Evolutionary conservation across 2,113 vertebrate genomes (phyloP).

Genomic region (Leucoraja erinaceus): DNA sequence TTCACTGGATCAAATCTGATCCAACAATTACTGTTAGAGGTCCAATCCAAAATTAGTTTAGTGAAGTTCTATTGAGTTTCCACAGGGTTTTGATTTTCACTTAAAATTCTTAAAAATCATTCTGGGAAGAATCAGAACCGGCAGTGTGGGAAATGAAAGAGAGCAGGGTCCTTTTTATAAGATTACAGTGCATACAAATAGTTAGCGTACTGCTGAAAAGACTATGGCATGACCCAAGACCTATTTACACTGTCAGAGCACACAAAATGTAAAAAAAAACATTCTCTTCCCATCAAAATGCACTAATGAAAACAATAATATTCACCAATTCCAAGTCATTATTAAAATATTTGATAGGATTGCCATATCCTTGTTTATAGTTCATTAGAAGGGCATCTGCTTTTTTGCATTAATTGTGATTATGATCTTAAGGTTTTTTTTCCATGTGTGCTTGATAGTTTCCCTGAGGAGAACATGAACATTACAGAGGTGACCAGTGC

Average conservation of each 20-base stretch:
- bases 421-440: conserved; percentile 30
- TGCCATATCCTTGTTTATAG: conserved; percentile 17
- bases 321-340: conserved; percentile 4
- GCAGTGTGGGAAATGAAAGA: conserved; percentile 18
- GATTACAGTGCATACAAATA: background rate
- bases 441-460: conserved; percentile 19
- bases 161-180: background rate
- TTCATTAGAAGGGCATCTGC: conserved; percentile 34
- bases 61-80: background rate
- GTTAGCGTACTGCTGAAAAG: background rate
- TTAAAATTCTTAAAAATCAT: background rate
- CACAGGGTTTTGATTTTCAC: background rate
- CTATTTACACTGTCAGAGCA: background rate
- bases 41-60: background rate
- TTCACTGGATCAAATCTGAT: background rate
- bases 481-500: conserved; percentile 52
- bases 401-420: conserved; percentile 35
- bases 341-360: conserved; percentile 4
- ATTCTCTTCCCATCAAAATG: conserved; percentile 15
- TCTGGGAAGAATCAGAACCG: background rate
- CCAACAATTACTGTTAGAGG: background rate
- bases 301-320: background rate
- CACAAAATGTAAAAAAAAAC: background rate
- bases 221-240: background rate
- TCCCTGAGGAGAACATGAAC: conserved; percentile 43